A percentile compares a stretch with the other conserved stretches of the same genome.
Evolutionary conservation across 2,797 vertebrate genomes (phyloP).

Genomic region (Xiphophorus birchmanni): DNA sequence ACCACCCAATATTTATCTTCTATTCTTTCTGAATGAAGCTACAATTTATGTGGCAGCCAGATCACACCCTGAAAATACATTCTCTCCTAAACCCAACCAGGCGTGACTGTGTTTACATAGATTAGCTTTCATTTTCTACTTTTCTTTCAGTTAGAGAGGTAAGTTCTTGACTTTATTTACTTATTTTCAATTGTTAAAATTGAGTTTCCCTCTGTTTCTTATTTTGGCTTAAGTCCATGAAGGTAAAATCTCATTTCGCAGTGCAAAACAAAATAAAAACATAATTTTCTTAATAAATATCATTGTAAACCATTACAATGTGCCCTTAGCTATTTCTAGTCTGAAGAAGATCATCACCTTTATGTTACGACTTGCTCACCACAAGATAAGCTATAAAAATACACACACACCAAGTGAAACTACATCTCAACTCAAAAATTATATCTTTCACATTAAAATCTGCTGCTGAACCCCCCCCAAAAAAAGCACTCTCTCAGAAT

Average conservation of each 20-base stretch:
- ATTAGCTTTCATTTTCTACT: neutral
- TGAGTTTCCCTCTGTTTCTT: neutral
- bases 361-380: neutral
- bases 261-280: neutral
- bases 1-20: neutral
- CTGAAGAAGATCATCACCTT: neutral
- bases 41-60: neutral
- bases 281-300: neutral
- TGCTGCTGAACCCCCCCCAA: neutral
- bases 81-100: neutral
- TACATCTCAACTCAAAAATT: neutral
- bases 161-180: neutral
- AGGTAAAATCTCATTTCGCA: neutral
- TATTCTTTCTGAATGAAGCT: neutral
- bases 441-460: neutral
- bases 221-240: neutral
- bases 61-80: neutral
- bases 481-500: slow-evolving; percentile 14
- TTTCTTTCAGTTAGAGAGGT: neutral
- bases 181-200: neutral
- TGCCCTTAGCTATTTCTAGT: neutral
- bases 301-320: neutral
- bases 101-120: neutral
- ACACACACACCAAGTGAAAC: neutral
- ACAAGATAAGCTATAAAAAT: neutral